Evolutionary conservation across 1,140 invertebrate genomes (phyloP).

Genomic region (Drosophila melanica): DNA sequence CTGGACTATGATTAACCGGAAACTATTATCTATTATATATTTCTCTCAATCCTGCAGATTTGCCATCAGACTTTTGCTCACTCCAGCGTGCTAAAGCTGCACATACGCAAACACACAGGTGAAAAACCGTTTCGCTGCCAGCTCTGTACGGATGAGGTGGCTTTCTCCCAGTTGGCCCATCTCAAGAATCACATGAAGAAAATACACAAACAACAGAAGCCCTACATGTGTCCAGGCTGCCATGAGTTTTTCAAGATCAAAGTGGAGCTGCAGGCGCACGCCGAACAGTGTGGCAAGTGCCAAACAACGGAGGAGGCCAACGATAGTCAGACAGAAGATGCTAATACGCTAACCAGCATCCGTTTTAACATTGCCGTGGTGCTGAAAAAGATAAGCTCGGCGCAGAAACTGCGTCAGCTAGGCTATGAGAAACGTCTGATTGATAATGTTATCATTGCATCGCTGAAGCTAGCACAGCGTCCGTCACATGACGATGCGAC

Average conservation of each 20-base stretch:
- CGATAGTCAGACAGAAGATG: slow-evolving; percentile 52
- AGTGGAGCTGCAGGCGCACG: slow-evolving; percentile 86
- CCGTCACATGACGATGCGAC: slow-evolving; percentile 86
- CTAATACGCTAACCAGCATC: slow-evolving; percentile 87
- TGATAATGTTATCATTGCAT: slow-evolving; percentile 92
- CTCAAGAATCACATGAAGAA: slow-evolving; percentile 93
- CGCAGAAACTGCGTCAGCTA: slow-evolving; percentile 89
- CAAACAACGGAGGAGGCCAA: slow-evolving; percentile 34
- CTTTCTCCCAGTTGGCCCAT: slow-evolving; percentile 91
- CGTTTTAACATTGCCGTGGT: slow-evolving; percentile 90
- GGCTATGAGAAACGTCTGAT: slow-evolving; percentile 93
- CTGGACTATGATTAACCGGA: neutral
- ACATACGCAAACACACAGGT: slow-evolving; percentile 90
- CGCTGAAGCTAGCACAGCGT: slow-evolving; percentile 89
- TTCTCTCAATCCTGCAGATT: slow-evolving; percentile 84
- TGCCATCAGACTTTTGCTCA: slow-evolving; percentile 93
- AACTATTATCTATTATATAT: neutral
- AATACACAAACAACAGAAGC: slow-evolving; percentile 90
- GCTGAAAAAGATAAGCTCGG: slow-evolving; percentile 92
- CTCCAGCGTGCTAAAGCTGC: slow-evolving; percentile 92
- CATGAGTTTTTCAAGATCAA: slow-evolving; percentile 91
- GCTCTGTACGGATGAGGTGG: slow-evolving; percentile 88
- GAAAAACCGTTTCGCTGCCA: slow-evolving; percentile 93
- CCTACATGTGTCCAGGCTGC: slow-evolving; percentile 89
- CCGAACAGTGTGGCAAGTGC: slow-evolving; percentile 69